phyloP scores from a whole-genome alignment of 1,140 invertebrate species.

The Plodia interpunctella region DNA sequence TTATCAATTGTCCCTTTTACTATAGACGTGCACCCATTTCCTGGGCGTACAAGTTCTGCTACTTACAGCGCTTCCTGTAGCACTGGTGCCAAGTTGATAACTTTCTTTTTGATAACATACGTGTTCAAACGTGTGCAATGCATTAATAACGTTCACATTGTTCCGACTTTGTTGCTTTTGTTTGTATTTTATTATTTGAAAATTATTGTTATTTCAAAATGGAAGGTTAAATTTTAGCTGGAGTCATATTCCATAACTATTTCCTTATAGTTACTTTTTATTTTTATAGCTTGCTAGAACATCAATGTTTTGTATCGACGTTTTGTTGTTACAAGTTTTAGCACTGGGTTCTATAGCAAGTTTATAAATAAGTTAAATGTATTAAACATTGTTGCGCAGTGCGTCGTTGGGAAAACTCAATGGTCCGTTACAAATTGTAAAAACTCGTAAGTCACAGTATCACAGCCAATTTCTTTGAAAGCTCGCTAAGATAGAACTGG shows the following conservation, averaged over 20 bases:
- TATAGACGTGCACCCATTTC: slow-evolving; percentile 25
- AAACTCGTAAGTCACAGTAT: slow-evolving; percentile 31
- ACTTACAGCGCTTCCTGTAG: slow-evolving; percentile 36
- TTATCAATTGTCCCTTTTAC: slow-evolving; percentile 32
- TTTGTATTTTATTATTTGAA: not conserved
- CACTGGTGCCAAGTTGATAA: slow-evolving; percentile 20
- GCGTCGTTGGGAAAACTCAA: slow-evolving; percentile 24
- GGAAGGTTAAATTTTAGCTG: not conserved
- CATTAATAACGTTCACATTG: not conserved
- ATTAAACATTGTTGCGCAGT: not conserved
- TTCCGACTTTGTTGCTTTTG: not conserved
- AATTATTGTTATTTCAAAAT: not conserved
- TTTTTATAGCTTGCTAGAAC: too few species aligned
- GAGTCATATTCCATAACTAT: not conserved
- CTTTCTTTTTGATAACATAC: slow-evolving; percentile 26
- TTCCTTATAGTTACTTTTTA: not conserved
- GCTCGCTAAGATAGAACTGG: slow-evolving; percentile 13
- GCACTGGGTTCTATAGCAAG: slow-evolving; percentile 14
- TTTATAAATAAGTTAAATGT: slow-evolving; percentile 10
- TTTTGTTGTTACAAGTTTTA: too few species aligned
- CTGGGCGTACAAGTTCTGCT: slow-evolving; percentile 33
- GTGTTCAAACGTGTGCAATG: not conserved
- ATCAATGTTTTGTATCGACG: too few species aligned
- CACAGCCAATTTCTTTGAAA: slow-evolving; percentile 32
- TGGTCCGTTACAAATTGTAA: slow-evolving; percentile 29